Base-by-base conservation (phyloP, 2,888 invertebrate species). In the Drosophila vallismaia region DNA sequence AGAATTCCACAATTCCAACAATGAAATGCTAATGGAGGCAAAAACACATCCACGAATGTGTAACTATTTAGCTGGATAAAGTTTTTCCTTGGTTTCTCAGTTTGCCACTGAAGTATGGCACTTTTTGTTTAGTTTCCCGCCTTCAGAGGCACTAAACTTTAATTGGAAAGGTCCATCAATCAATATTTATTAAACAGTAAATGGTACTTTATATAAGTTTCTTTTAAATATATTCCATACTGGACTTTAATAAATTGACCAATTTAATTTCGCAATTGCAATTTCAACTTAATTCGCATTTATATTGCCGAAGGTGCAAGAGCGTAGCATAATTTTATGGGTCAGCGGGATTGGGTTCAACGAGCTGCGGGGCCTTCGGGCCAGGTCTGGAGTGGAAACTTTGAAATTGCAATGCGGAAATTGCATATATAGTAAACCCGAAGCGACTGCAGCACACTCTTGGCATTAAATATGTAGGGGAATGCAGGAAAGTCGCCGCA, bases 391-490 rank as follows among this genome's bases (percentile, higher is more conserved):
- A 50, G 60, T 76, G 66, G 38, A 26, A 42, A 54, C 44, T 45
- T 59, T 24, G 52, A 52, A 70, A 40, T 53, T 53, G 67, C 69
- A 79, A 75, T 79, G 76, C 76, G 75, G 77, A 83, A 79, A 72
- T 86, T 62, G 64, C 40, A 40, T 7, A 71, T 73, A 75, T 67
- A 75, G 62, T 54, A 58, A 49, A 56, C 62, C 29, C 28, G 29
- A 66, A 67, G 59, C 76, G 67, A 84, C 66, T 71, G 71, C 77
- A 19, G 60, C 63, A 50, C 52, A 49, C 60, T 69, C 59, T 67
- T 51, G 42, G 66, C 69, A 83, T 83, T 82, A 80, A 83, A 76
- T 73, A 76, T 71, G 75, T 72, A 75, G 53, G 26, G 64, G 60
- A 77, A 76, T 74, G 63, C 53, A 60, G 53, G 28, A 70, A 68